Evolutionary conservation across 2,888 invertebrate species (phyloP).

Genomic region (Standfussiana lucernea): DNA sequence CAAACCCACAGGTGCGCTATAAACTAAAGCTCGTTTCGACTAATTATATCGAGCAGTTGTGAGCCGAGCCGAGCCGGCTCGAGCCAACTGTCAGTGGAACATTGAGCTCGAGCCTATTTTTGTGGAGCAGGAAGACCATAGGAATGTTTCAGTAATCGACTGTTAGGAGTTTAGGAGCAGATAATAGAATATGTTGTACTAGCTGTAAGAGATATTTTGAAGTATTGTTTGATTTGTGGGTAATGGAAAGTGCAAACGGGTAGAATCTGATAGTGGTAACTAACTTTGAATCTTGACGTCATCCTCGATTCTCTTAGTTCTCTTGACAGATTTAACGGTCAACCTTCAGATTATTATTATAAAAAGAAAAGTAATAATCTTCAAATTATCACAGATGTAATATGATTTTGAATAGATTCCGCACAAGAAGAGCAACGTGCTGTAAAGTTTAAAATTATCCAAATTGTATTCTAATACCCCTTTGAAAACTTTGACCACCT

Average conservation of each 20-base stretch:
- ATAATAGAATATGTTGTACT: background rate
- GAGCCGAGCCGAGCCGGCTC: slow-evolving; percentile 32
- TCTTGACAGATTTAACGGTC: background rate
- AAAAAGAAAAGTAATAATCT: background rate
- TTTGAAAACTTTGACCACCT: slow-evolving; percentile 20
- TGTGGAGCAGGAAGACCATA: slow-evolving; percentile 7
- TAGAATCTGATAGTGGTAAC: background rate
- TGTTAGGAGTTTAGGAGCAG: background rate
- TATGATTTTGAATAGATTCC: background rate
- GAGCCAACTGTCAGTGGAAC: slow-evolving; percentile 23
- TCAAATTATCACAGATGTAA: background rate
- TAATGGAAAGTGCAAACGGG: background rate
- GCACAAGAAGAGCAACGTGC: background rate
- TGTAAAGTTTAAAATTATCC: slow-evolving; percentile 10
- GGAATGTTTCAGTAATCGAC: slow-evolving; percentile 8
- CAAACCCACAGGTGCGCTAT: slow-evolving; percentile 48
- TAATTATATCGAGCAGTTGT: slow-evolving; percentile 68
- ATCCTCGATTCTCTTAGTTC: background rate
- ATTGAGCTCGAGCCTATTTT: slow-evolving; percentile 2
- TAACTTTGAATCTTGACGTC: background rate
- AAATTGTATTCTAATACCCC: slow-evolving; percentile 10
- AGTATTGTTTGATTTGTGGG: background rate
- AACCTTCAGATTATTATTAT: background rate
- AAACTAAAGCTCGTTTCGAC: slow-evolving; percentile 63
- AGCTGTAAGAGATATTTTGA: background rate